These are phyloP conservation scores for Sceloporus undulatus DNA, from an alignment of 2,113 vertebrate genomes.

Conservation along the genomic window DNA sequence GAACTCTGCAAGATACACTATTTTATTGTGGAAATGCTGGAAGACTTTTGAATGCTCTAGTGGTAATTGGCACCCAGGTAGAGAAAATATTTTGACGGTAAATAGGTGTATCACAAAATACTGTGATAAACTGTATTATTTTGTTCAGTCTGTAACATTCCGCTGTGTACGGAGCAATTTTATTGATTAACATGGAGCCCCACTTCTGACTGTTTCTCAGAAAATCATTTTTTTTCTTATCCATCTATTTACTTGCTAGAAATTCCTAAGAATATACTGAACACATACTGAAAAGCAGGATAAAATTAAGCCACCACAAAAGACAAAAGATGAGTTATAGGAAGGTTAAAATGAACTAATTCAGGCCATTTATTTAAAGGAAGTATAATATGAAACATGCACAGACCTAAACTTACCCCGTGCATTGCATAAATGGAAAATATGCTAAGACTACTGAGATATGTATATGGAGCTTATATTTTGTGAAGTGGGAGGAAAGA, in stretches of 20 bases:
- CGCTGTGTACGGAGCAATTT: conserved; percentile 44
- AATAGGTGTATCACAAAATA: conserved; percentile 45
- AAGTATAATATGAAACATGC: not conserved
- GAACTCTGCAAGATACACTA: not conserved
- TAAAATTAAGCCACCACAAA: not conserved
- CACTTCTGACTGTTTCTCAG: not conserved
- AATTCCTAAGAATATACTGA: not conserved
- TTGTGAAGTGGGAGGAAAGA: not conserved
- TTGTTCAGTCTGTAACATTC: conserved; percentile 39
- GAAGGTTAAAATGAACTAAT: not conserved
- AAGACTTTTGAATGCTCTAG: not conserved
- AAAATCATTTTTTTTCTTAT: not conserved
- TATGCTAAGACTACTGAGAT: not conserved
- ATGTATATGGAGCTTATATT: not conserved
- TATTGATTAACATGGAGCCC: conserved; percentile 62
- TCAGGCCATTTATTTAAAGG: not conserved
- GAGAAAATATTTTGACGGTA: conserved; percentile 34
- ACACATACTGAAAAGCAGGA: not conserved
- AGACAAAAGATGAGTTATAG: not conserved
- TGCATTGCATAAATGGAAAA: not conserved
- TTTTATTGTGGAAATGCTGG: not conserved
- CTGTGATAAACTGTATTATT: conserved; percentile 43
- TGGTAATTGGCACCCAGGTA: conserved; percentile 36
- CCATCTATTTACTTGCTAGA: not conserved
- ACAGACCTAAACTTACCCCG: not conserved